A percentile compares a stretch with the other conserved stretches of the same genome.
These are phyloP conservation scores for Distichodus sexfasciatus DNA, from an alignment of 2,797 vertebrate genomes.

Conservation along the genomic window DNA sequence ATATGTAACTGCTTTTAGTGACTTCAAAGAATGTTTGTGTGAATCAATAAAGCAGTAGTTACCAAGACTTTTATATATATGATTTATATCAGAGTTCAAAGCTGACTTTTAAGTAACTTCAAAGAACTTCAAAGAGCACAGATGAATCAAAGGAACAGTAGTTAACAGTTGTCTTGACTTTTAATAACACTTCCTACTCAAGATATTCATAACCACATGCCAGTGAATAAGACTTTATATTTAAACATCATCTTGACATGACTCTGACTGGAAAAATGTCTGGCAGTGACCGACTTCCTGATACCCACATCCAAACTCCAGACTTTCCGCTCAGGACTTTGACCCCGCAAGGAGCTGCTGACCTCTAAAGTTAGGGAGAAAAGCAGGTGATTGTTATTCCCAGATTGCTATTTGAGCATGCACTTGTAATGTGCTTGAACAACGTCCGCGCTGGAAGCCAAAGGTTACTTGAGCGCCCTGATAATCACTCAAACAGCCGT, in stretches of 20 bases:
- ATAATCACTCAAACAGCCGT: background rate
- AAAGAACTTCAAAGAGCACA: no score
- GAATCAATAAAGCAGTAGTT: no score
- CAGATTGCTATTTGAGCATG: slow-evolving; percentile 1
- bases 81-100: no score
- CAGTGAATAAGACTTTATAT: background rate
- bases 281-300: slow-evolving; percentile 32
- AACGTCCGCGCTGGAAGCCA: background rate
- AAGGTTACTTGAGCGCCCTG: slow-evolving; percentile 24
- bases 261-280: slow-evolving; percentile 27
- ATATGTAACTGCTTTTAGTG: no score
- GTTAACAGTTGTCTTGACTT: background rate
- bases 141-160: no score
- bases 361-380: background rate
- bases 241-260: slow-evolving; percentile 5
- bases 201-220: background rate
- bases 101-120: no score
- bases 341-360: background rate
- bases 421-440: slow-evolving; percentile 20
- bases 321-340: slow-evolving; percentile 21
- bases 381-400: background rate
- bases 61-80: no score
- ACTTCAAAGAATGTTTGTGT: no score
- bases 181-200: slow-evolving; percentile 12
- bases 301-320: background rate